Evolutionary conservation across 2,797 vertebrate genomes (phyloP).

Genomic region (Acanthis flammea): DNA sequence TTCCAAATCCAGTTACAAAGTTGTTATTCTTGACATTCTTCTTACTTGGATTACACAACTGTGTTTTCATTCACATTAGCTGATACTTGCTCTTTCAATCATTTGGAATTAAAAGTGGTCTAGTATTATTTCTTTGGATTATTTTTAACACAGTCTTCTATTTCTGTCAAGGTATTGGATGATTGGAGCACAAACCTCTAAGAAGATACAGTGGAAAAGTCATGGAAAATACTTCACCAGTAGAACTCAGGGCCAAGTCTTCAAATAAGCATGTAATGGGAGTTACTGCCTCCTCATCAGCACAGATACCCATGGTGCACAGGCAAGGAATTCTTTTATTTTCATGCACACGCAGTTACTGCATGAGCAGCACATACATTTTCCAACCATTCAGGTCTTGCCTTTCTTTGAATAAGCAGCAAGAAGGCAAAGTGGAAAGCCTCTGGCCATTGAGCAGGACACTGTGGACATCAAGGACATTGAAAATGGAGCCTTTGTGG

Average conservation of each 20-base stretch:
- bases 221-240: neutral
- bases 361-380: neutral
- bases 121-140: neutral
- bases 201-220: neutral
- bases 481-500: constrained; percentile 11
- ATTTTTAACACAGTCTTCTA: constrained; percentile 10
- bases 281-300: neutral
- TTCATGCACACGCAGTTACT: neutral
- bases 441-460: neutral
- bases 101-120: constrained; percentile 29
- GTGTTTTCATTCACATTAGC: constrained; percentile 21
- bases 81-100: constrained; percentile 31
- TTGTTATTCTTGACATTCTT: constrained; percentile 47
- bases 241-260: constrained; percentile 10
- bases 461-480: neutral
- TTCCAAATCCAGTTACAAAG: constrained; percentile 40
- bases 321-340: neutral
- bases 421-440: constrained; percentile 19
- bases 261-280: neutral
- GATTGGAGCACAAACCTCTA: neutral
- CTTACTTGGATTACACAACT: constrained; percentile 22
- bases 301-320: neutral
- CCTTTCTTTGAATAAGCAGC: neutral
- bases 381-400: neutral
- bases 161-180: constrained; percentile 28